Base-by-base conservation (phyloP, 2,113 vertebrate genomes). In the Choloepus hoffmanni region DNA sequence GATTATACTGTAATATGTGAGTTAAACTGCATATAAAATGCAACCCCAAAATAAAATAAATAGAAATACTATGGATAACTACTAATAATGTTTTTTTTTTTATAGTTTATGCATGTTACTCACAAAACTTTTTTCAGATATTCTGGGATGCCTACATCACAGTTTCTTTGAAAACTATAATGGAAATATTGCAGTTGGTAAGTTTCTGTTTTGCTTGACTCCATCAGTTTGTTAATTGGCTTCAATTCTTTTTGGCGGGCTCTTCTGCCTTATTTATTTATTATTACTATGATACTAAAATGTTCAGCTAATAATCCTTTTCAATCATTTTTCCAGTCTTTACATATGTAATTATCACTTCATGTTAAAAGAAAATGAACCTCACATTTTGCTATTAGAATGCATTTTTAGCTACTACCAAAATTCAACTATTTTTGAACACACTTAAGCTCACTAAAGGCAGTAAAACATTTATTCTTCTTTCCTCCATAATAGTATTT, bases 31-130 rank as follows among this genome's bases (percentile, higher is more conserved):
- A 70, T 72, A 72, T 15, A 84, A 84, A 62, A 28, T 77, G 53
- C 15, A 43, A 89, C 19, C 28, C 65, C 10, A 92, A 88, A 83
- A 87, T 67, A 73, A 94, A 94, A 81, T 74, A 3, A n/a, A 89
- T 60, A 78, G 28, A 4, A 1, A 7, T 18, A 58, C 21, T 93
- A 48, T 65, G 2, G 43, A 77, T 65, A 76, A 63, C 28, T 24
- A 77, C 50, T 28, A 36, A 30, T 48, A 63, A n/a, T 43, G 77
- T 63, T 7, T 77, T 94, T 48, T 7, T 50, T 68, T 78, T 13
- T 78, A 21, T 78, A 53, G 62, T 50, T 85, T 70, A 78, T 4
- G 24, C n/a, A 78, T 85, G 60, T 58, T 60, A 50, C 9, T 63
- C 24, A 76, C 15, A 1, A 13, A 16, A 30, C 40, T 68, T 87